Evolutionary conservation across 2,888 invertebrate species (phyloP), one percentile per base, ranked within the genome.

Genomic region (Ceramica pisi): DNA sequence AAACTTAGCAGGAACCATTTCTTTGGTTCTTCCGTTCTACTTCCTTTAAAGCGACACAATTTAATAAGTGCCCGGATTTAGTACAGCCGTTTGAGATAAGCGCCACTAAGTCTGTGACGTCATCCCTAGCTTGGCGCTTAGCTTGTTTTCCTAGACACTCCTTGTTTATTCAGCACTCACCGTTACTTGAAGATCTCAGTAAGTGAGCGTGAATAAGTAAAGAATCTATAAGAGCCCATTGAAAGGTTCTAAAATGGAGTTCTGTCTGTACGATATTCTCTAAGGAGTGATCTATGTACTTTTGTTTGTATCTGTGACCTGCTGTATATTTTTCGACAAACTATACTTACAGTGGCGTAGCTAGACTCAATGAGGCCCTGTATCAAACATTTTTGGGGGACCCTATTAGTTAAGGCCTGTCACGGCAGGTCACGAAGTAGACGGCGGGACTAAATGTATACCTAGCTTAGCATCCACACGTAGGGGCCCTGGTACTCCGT

Each of bases 131-230:
- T 57, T 41, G n/a, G 35, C 56, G 23, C 63, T 70, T 38, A 50
- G 68, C 64, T 68, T 63, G 63, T 80, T 75, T 69, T 67, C 26
- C 48, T 50, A 61, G 56, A 61, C 55, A 48, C 41, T 16, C 7
- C 48, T 57, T 64, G 67, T 67, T 74, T 78, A 78, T 66, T 80
- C 53, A 68, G 61, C 59, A 61, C 61, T 67, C 31, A 48, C 53
- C 21, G 26, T 59, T 62, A 51, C 57, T 65, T 65, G 55, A 56
- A 65, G 48, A 72, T 57, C 53, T 57, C 21, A 55, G 62, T 55
- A n/a, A 62, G 53, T 62, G 51, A 31, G 31, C 41, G 57, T 63
- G 48, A 75, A 63, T 68, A 67, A 75, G 51, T 57, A 67, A 67
- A 41, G 19, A 75, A 67, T 62, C 26, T 53, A 44, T 59, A 23